Evolutionary conservation across 2,797 vertebrate species (phyloP), one percentile per base, ranked within the genome.

Genomic region (Aulostomus chinensis): DNA sequence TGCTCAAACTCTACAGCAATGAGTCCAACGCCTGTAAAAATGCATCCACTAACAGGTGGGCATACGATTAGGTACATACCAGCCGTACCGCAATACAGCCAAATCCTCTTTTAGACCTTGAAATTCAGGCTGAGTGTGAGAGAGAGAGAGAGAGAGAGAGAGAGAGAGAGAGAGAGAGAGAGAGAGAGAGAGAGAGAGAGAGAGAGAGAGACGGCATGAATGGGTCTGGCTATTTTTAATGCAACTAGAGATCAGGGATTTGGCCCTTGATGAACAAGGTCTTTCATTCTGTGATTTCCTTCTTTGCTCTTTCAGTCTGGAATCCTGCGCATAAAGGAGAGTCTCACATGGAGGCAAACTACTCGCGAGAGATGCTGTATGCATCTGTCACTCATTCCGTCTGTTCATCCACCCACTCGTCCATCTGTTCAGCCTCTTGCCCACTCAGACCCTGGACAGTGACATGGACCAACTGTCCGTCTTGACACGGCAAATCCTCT

Each of bases 71-170:
- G 26, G 58, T 41, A 11, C 30, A 35, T 62, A 48, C 15, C 50
- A 52, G 53, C 33, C 53, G 57, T 42, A 31, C 10, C 48, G 45
- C 16, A 29, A 63, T n/a, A 56, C 26, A 33, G 40, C 17, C 47
- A 72, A 80, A 84, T 79, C 78, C 73, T 82, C 80, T 78, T 70
- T 67, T 28, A 21, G 45, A 51, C 39, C 42, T 58, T 35, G 50
- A 61, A 68, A 65, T 58, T 51, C 42, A 75, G 55, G 39, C 54
- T 5, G 32, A 55, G 38, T 45, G 32, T 33, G 31, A 42, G 26
- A 66, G n/a, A n/a, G n/a, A n/a, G n/a, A n/a, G n/a, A n/a, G n/a
- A n/a, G n/a, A n/a, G n/a, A n/a, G n/a, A n/a, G n/a, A n/a, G n/a
- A n/a, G n/a, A n/a, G n/a, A n/a, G n/a, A n/a, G n/a, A n/a, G n/a